Base-by-base conservation (phyloP, 2,888 invertebrate genomes). In the Pristionchus entomophagus region DNA sequence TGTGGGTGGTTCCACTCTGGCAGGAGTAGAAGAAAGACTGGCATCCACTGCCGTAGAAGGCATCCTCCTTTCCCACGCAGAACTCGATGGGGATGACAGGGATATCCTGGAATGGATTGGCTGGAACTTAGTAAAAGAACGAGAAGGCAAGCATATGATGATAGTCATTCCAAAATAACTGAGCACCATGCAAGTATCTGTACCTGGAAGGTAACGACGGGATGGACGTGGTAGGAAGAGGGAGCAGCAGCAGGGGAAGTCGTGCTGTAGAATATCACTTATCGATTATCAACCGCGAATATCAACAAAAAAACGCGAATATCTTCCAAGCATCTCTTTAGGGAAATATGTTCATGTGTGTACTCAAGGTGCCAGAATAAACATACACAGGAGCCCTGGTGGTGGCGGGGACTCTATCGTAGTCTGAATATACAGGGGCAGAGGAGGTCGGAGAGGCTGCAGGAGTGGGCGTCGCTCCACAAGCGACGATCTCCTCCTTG, bases 1-100 rank as follows among this genome's bases (percentile, higher is more conserved):
- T 84, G 83, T 51, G 35, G 6, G 83, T 84, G 8, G 22, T 17
- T 73, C 56, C 77, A 22, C 22, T 56, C 51, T 53, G 45, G 65
- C 86, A 86, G 29, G 56, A 62, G 62, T 62, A 86, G 86, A 59
- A 86, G 80, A 62, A 59, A 14, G 17, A 38, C 8, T 38, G 17
- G n/a, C 86, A 86, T 12, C 80, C 86, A 35, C 17, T 35, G 6
- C 12, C 86, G 80, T 80, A 49, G 80, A 59, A 78, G 8, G 80
- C 86, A 32, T 86, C 80, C 26, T 38, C 35, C 73, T 77, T 73
- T 6, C 77, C 77, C 8, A 17, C 56, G 56, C 85, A 85, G 77
- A 77, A 77, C 2, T 56, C 59, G 8, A 22, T 29, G 22, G 49
- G 32, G 4, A n/a, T 5, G 6, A 38, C 41, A 22, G 81, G 59